phyloP scores from a whole-genome alignment of 2,888 invertebrate genomes.

The Cataglyphis altisquamis region DNA sequence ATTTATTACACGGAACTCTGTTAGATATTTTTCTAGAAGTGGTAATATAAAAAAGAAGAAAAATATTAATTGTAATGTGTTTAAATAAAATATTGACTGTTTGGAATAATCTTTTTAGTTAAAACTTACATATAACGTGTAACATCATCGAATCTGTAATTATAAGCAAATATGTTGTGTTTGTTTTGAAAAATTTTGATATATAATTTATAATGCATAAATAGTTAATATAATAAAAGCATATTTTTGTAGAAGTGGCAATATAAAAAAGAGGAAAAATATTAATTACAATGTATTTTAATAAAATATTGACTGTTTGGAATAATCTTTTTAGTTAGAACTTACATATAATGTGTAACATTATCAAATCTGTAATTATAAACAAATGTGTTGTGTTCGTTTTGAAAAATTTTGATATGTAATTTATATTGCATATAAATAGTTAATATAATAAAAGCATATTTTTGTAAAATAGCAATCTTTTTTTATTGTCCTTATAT shows the following conservation, averaged over 20 bases:
- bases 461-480: constrained; percentile 5
- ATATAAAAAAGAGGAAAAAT: background rate
- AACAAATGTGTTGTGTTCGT: background rate
- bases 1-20: background rate
- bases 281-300: constrained; percentile 13
- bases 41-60: too few relatives aligned
- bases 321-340: background rate
- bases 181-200: background rate
- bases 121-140: background rate
- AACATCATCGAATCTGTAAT: constrained; percentile 15
- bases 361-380: constrained; percentile 16
- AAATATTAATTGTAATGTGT: constrained; percentile 7
- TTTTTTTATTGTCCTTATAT: background rate
- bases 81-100: constrained; percentile 1
- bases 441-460: constrained; percentile 27
- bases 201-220: background rate
- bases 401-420: background rate
- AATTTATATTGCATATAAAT: constrained; percentile 1
- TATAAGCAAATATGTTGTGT: background rate
- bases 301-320: background rate
- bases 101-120: background rate
- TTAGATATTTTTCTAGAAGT: background rate
- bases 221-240: constrained; percentile 22
- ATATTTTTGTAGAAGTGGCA: constrained; percentile 4
- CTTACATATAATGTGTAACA: background rate